These are phyloP conservation scores for Saguinus imperator DNA, from an alignment of 2,113 vertebrate species.

Conservation along the genomic window DNA sequence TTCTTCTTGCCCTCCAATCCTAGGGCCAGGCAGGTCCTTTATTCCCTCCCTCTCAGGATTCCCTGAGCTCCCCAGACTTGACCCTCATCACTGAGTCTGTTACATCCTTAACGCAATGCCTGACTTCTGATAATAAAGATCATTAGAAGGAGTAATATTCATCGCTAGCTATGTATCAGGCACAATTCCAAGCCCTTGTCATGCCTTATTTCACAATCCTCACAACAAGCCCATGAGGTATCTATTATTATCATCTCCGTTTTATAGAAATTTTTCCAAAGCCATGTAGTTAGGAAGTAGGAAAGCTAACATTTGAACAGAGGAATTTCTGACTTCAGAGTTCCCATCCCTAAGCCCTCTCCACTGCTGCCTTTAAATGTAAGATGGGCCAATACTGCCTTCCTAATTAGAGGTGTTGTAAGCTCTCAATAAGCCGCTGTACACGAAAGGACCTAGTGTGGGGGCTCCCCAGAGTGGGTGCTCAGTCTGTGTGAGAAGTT, in stretches of 20 bases:
- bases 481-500: neutral
- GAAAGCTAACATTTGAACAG: neutral
- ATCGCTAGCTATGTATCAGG: neutral
- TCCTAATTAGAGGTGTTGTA: neutral
- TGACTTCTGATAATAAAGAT: neutral
- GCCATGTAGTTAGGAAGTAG: neutral
- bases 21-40: neutral
- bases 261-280: neutral
- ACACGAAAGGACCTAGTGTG: neutral
- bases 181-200: neutral
- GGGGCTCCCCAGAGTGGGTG: neutral
- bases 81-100: neutral
- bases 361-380: neutral
- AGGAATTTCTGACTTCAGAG: neutral
- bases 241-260: neutral
- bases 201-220: neutral
- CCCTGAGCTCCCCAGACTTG: neutral
- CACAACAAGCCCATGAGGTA: neutral
- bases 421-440: neutral
- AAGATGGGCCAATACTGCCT: neutral
- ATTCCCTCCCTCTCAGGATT: neutral
- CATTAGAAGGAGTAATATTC: neutral
- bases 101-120: neutral
- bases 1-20: neutral
- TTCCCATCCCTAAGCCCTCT: neutral